phyloP scores from a whole-genome alignment of 2,797 vertebrate genomes.

The Pseudocheirus occidentalis region DNA sequence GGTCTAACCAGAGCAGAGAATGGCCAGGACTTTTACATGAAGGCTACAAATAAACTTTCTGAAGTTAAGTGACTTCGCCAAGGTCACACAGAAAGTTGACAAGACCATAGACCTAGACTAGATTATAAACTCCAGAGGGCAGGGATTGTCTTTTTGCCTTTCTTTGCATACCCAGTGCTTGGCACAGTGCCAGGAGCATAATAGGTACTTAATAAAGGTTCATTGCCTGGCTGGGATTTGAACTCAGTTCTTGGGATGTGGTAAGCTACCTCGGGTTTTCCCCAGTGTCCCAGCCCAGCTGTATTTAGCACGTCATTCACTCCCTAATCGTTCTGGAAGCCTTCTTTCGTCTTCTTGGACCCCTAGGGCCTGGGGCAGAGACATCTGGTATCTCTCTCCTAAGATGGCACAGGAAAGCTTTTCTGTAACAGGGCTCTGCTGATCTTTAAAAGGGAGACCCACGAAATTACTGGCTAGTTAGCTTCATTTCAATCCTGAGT shows the following conservation, averaged over 20 bases:
- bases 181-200: not conserved
- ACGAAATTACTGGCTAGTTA: not conserved
- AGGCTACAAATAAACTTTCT: not conserved
- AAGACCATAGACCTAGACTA: not conserved
- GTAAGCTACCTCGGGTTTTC: not conserved
- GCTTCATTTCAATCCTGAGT: conserved; percentile 11
- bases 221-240: not conserved
- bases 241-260: not conserved
- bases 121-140: not conserved
- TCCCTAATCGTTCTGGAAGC: not conserved
- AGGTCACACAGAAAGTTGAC: not conserved
- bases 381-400: not conserved
- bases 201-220: not conserved
- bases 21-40: not conserved
- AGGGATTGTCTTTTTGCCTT: not conserved
- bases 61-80: not conserved
- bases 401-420: not conserved
- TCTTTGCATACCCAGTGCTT: not conserved
- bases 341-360: not conserved
- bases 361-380: not conserved
- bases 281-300: not conserved
- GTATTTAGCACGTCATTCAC: not conserved
- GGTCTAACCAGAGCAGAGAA: not conserved
- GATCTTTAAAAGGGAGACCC: conserved; percentile 3
- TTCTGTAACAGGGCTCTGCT: not conserved